Percentiles rank a stretch among this genome's conserved stretches.
These are phyloP conservation scores for Salvelinus fontinalis DNA, from an alignment of 2,113 vertebrate species.

Conservation along the genomic window DNA sequence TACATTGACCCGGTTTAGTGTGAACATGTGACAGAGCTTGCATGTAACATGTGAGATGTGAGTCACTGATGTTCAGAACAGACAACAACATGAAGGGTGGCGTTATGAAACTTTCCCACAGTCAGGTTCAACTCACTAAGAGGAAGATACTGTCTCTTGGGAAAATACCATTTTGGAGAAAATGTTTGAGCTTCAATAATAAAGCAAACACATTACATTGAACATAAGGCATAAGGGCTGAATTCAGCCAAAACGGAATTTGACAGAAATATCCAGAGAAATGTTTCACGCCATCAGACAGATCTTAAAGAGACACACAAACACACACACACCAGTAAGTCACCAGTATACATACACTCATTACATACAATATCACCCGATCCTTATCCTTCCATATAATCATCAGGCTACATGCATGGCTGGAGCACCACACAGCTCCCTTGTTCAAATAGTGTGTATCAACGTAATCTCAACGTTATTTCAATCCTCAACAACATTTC, in stretches of 20 bases:
- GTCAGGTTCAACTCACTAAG: not conserved
- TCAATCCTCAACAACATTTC: conserved; percentile 39
- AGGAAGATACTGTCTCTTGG: no score
- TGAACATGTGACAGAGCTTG: conserved; percentile 28
- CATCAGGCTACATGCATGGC: conserved; percentile 32
- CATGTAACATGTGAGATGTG: conserved; percentile 36
- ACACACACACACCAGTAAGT: not conserved
- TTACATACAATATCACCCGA: not conserved
- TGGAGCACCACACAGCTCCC: conserved; percentile 48
- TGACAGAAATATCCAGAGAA: no score
- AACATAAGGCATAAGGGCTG: not conserved
- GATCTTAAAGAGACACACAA: conserved; percentile 17
- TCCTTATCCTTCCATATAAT: conserved; percentile 30
- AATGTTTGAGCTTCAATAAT: no score
- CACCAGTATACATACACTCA: conserved; percentile 6
- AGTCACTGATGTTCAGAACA: not conserved
- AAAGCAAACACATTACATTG: not conserved
- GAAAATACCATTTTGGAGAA: no score
- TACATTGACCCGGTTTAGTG: conserved; percentile 38
- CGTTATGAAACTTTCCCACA: not conserved
- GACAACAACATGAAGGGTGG: not conserved
- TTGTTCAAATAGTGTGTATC: conserved; percentile 31
- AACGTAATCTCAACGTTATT: conserved; percentile 29
- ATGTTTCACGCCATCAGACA: not conserved
- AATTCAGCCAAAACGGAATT: not conserved